Evolutionary conservation across 2,113 vertebrate genomes (phyloP), one percentile per base, ranked within the genome.

Genomic region (Okapia johnstoni): DNA sequence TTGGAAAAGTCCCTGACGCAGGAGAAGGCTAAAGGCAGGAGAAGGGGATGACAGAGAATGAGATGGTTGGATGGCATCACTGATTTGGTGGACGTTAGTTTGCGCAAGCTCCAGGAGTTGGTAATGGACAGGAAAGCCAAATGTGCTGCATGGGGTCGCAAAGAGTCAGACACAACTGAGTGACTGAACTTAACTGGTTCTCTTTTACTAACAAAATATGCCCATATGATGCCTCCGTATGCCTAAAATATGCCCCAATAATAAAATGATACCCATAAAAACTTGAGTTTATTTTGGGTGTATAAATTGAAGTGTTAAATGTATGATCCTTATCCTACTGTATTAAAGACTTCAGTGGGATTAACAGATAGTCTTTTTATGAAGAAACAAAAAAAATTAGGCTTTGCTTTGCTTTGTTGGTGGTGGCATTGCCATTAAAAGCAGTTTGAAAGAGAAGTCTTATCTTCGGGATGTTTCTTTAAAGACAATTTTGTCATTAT

Each of bases 401-500:
- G 2, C 66, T 88, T 93, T 85, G 3, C 11, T 96, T 97, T 90
- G 15, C n/a, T 88, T 97, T 84, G 33, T 63, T 73, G 17, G 10
- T 90, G n/a, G 7, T 43, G 2, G 6, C 96, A 10, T 57, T 94
- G 33, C 19, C 19, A 70, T 48, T 92, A 83, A 92, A 95, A 73
- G 1, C 14, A 48, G 14, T 90, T 92, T 96, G 61, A 57, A 91
- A 60, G 15, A 57, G 25, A 85, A 17, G 0, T 50, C 21, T 86
- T 88, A 81, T 36, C 19, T 86, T 60, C 85, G 7, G 23, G 6
- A 1, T 43, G 1, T 79, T 46, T 76, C 90, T 76, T 33, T 61
- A 58, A 90, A 92, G 25, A 43, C 14, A 33, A 14, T 28, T 40
- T 94, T 86, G 28, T 88, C 26, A 40, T 23, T 86, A 46, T 85